Conservation (phyloP, 2,797 vertebrate species). For the Cyclopterus lumpus region DNA sequence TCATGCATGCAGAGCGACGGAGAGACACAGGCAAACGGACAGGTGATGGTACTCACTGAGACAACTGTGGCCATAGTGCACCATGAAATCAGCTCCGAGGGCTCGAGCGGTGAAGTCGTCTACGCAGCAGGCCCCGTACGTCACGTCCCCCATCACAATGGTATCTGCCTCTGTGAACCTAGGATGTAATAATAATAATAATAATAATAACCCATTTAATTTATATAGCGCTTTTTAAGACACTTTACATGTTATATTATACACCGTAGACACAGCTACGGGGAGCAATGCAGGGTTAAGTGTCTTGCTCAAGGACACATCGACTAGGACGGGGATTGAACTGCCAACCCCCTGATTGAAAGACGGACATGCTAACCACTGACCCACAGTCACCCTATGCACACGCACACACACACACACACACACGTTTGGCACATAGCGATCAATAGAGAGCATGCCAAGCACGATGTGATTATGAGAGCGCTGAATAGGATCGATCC, state of each 20-base stretch:
- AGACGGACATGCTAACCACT: no score
- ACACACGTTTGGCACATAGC: constrained; percentile 28
- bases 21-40: neutral
- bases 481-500: constrained; percentile 59
- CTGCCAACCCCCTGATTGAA: no score
- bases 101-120: constrained; percentile 96
- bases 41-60: constrained; percentile 84
- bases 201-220: no score
- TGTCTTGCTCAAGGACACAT: no score
- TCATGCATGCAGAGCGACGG: neutral
- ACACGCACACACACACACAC: neutral
- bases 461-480: constrained; percentile 45
- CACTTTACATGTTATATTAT: no score
- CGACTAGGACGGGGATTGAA: no score
- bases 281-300: no score
- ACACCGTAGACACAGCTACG: no score
- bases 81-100: constrained; percentile 95
- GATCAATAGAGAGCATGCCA: constrained; percentile 55
- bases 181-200: no score
- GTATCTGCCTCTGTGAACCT: constrained; percentile 93
- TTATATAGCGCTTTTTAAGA: no score
- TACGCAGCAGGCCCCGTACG: constrained; percentile 97
- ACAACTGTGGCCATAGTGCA: constrained; percentile 98
- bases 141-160: constrained; percentile 97
- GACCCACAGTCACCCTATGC: neutral